These are phyloP conservation scores for Nephrotoma flavescens DNA, from an alignment of 2,888 invertebrate genomes.

Conservation along the genomic window DNA sequence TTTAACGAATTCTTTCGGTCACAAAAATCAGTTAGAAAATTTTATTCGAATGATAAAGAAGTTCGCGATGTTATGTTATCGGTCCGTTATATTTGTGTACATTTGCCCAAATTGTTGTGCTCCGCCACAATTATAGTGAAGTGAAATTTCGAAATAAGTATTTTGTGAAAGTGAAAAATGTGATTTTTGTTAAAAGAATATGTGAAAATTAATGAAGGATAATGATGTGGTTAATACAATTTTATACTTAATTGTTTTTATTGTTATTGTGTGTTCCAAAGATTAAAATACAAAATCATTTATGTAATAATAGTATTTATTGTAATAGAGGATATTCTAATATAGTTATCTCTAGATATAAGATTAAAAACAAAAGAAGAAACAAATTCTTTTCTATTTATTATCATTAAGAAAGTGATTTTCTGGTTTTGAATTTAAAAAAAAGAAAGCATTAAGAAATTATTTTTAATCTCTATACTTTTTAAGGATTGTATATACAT, in stretches of 20 bases:
- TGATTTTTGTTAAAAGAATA: not conserved
- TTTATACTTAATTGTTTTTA: not conserved
- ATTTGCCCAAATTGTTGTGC: not conserved
- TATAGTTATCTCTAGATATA: not conserved
- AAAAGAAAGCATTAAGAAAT: not conserved
- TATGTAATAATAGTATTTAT: not conserved
- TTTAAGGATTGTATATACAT: not conserved
- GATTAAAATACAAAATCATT: not conserved
- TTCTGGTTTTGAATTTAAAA: not conserved
- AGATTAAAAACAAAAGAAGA: not conserved
- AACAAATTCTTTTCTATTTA: not conserved
- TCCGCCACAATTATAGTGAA: not conserved
- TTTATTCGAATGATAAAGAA: not conserved
- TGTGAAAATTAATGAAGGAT: not conserved
- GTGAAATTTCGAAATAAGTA: not conserved
- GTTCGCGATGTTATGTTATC: not conserved
- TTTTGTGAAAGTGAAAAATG: not conserved
- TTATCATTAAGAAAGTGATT: not conserved
- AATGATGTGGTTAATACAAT: not conserved
- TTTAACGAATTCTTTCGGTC: not conserved
- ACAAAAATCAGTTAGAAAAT: not conserved
- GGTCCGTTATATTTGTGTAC: not conserved
- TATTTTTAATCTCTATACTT: not conserved
- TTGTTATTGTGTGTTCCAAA: not conserved
- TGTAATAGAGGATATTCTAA: not conserved